Base-by-base conservation (phyloP, 2,797 vertebrate genomes). In the Cetoscarus ocellatus region DNA sequence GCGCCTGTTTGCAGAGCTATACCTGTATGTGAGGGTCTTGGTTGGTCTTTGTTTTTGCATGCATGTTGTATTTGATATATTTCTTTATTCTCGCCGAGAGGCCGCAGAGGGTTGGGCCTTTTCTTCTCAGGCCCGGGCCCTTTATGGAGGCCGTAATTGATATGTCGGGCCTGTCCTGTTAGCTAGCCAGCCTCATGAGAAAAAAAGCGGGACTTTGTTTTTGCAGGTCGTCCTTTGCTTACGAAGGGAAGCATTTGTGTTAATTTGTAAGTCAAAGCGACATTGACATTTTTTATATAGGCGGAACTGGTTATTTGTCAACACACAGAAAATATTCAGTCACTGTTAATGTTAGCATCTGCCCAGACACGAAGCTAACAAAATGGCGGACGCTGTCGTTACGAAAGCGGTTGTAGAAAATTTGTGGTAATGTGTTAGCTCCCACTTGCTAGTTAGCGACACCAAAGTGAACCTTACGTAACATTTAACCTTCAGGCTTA, bases 41-140 rank as follows among this genome's bases (percentile, higher is more conserved):
- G 36, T 14, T 59, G 55, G 13, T 67, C 63, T 83, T 81, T 81
- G 62, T 79, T 72, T 72, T 78, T 78, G 76, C 78, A 85, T 87
- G 88, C 86, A 83, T 82, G 78, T 62, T 38, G 6, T 81, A 35
- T 78, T 71, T 58, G 47, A 67, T 80, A 71, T 73, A 76, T 84
- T 86, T 78, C 53, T 85, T 80, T 80, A 87, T 82, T 86, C 58
- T 73, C 14, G 7, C 55, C 2, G 81, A 84, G 81, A 92, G 92
- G 92, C 92, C 88, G 88, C 84, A 85, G 59, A 81, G 80, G 86
- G 89, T 38, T 84, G 84, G 91, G 93, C 91, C 93, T 91, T 91
- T 90, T 92, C 75, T 89, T 88, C 60, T 80, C 79, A 15, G 90
- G 91, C 87, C 88, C 83, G 27, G 91, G 90, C 90, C 18, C 91